Percentiles rank a stretch among this genome's conserved stretches.
Conservation (phyloP, 2,888 invertebrate genomes). For the Ferdinandea cuprea region DNA sequence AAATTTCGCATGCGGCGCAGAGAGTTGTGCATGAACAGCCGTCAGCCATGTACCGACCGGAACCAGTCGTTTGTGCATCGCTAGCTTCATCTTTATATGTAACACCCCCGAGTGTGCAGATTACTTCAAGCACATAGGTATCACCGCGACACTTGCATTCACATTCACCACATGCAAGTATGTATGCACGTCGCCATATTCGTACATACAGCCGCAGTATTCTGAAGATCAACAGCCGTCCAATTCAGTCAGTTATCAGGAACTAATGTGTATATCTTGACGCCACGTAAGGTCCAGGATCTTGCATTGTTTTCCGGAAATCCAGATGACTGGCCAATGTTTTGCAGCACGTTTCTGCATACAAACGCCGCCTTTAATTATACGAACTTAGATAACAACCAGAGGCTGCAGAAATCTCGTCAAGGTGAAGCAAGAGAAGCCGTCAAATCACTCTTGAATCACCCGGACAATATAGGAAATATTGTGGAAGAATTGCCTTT, state of each 20-base stretch:
- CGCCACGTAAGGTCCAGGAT: constrained; percentile 47
- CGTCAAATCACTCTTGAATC: constrained; percentile 24
- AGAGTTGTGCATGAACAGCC: constrained; percentile 1
- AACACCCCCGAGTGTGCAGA: constrained; percentile 4
- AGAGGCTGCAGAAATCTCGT: constrained; percentile 51
- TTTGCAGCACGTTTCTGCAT: constrained; percentile 54
- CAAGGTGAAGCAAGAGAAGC: constrained; percentile 57
- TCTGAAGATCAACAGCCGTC: constrained; percentile 4
- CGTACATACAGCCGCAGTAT: constrained; percentile 8
- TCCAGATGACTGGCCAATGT: constrained; percentile 58
- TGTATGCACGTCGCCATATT: constrained; percentile 23
- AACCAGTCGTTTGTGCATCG: constrained; percentile 1
- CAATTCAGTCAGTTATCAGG: constrained; percentile 11
- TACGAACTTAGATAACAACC: constrained; percentile 60
- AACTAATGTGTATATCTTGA: not conserved
- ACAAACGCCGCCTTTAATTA: constrained; percentile 53
- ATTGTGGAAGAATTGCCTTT: constrained; percentile 52
- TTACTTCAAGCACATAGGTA: constrained; percentile 7
- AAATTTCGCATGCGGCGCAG: not conserved
- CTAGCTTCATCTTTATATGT: constrained; percentile 1
- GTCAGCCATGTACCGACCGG: not conserved
- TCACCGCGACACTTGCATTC: no score
- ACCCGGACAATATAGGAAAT: constrained; percentile 38
- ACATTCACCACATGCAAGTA: not conserved
- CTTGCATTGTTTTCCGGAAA: constrained; percentile 63